These are phyloP conservation scores for Eupithecia dodoneata DNA, from an alignment of 2,888 invertebrate genomes.

Conservation along the genomic window DNA sequence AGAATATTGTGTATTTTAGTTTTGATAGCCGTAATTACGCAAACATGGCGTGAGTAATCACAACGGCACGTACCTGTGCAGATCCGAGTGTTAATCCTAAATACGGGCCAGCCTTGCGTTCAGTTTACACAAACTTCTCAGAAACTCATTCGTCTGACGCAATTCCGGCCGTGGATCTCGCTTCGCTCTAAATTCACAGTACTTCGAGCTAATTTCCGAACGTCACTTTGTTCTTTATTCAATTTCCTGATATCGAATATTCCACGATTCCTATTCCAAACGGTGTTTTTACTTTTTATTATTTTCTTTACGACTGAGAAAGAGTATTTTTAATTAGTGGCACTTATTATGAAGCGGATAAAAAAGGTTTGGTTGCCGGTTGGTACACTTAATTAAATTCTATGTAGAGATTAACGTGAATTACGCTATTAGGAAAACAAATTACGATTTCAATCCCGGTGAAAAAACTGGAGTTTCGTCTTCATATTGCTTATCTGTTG, in stretches of 20 bases:
- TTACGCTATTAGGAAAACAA: constrained; percentile 71
- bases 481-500: neutral
- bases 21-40: constrained; percentile 51
- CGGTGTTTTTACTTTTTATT: constrained; percentile 55
- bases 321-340: constrained; percentile 56
- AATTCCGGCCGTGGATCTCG: constrained; percentile 80
- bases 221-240: constrained; percentile 83
- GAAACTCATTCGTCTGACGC: constrained; percentile 76
- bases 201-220: constrained; percentile 82
- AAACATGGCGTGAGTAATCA: constrained; percentile 47
- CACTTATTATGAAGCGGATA: constrained; percentile 53
- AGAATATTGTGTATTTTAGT: constrained; percentile 43
- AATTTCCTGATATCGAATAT: constrained; percentile 79
- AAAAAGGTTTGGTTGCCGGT: constrained; percentile 44
- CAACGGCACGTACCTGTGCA: constrained; percentile 42
- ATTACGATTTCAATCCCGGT: constrained; percentile 62
- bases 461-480: constrained; percentile 42
- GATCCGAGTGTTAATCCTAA: constrained; percentile 60
- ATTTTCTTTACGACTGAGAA: constrained; percentile 49
- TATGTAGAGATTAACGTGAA: constrained; percentile 66
- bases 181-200: constrained; percentile 74
- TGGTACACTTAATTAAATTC: constrained; percentile 62
- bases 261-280: constrained; percentile 63
- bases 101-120: constrained; percentile 65
- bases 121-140: constrained; percentile 75